A percentile compares a stretch with the other conserved stretches of the same genome.
Conservation (phyloP, 2,113 vertebrate genomes). For the Plecotus auritus region DNA sequence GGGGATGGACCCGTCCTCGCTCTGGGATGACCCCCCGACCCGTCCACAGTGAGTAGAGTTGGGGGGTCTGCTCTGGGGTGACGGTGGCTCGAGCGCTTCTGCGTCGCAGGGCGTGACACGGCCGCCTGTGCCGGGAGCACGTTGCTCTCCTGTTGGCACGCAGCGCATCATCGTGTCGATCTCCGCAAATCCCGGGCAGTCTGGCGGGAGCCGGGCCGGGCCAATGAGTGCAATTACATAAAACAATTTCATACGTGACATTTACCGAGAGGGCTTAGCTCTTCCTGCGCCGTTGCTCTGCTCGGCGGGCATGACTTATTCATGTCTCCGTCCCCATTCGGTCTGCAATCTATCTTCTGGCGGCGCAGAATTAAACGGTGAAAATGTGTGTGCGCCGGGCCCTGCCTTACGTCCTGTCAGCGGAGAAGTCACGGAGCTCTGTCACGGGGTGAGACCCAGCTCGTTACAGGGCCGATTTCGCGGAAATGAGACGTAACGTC, state of each 20-base stretch:
- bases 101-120: background rate
- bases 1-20: background rate
- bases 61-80: background rate
- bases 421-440: constrained; percentile 62
- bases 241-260: constrained; percentile 78
- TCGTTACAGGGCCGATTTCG: constrained; percentile 63
- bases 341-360: constrained; percentile 58
- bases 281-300: constrained; percentile 48
- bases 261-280: constrained; percentile 69
- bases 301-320: constrained; percentile 71
- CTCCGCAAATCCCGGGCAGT: constrained; percentile 68
- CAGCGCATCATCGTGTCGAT: constrained; percentile 54
- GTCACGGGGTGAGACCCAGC: constrained; percentile 50
- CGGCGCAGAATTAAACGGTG: constrained; percentile 64
- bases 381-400: constrained; percentile 66
- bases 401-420: constrained; percentile 61
- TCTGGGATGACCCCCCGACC: background rate
- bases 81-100: background rate
- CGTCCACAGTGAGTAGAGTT: background rate
- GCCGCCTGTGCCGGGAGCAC: background rate
- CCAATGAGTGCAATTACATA: constrained; percentile 74
- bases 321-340: constrained; percentile 55
- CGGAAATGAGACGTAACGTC: constrained; percentile 68
- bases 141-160: constrained; percentile 61
- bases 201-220: constrained; percentile 65